A percentile compares a stretch with the other conserved stretches of the same genome.
Conservation (phyloP, 1,140 invertebrate species). For the Eulimnadia texana region DNA sequence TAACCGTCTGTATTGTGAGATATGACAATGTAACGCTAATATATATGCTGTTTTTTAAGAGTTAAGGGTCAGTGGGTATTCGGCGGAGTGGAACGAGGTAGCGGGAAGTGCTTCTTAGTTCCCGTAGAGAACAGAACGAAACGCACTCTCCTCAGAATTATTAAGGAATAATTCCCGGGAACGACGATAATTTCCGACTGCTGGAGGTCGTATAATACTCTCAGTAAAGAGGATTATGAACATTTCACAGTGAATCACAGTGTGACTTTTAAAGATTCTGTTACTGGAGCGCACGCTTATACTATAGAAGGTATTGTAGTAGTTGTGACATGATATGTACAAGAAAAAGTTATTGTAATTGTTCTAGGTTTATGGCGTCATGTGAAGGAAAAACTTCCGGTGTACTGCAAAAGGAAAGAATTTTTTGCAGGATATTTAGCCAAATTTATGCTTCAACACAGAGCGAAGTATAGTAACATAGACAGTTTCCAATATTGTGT, state of each 20-base stretch:
- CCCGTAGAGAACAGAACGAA: background rate
- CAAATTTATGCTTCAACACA: background rate
- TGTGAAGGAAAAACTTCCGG: no score
- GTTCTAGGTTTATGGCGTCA: no score
- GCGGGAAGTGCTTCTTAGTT: background rate
- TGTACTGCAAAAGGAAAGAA: background rate
- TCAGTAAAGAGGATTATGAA: constrained; percentile 2
- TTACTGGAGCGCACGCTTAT: constrained; percentile 13
- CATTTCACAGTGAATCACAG: constrained; percentile 15
- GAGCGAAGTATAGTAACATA: no score
- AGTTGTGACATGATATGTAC: no score
- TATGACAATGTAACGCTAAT: no score
- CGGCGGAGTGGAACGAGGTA: no score
- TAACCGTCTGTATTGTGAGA: no score
- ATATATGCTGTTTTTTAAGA: no score
- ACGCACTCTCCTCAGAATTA: constrained; percentile 1
- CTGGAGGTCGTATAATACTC: constrained; percentile 12
- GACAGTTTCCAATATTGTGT: no score
- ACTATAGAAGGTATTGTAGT: no score
- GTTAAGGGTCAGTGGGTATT: no score
- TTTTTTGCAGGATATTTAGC: background rate
- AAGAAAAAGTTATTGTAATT: no score
- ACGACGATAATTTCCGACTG: constrained; percentile 11
- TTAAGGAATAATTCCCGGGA: constrained; percentile 13
- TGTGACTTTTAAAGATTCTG: constrained; percentile 13